Evolutionary conservation across 2,113 vertebrate species (phyloP), one percentile per base, ranked within the genome.

Genomic region (Lanius collurio): DNA sequence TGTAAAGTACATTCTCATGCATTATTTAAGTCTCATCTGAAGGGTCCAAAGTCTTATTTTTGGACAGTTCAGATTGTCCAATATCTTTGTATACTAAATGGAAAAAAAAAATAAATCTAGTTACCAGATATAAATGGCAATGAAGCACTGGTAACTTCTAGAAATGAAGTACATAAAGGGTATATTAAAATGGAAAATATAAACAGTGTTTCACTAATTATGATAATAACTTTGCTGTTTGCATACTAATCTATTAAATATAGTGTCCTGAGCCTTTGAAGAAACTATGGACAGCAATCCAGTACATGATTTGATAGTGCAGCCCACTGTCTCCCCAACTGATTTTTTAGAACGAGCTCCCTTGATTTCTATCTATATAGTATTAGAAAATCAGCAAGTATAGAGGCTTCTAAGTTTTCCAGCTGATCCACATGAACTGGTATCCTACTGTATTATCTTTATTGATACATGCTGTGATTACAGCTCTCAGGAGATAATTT

Each of bases 391-490:
- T 56, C 28, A 75, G 71, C 47, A 73, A 91, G 35, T 62, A 50
- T 42, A 88, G 44, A 83, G 27, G 20, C 69, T 89, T 93, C 79
- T 52, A 42, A 24, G 18, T 83, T 92, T 93, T 91, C 62, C 46
- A 87, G 20, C 14, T 86, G 57, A 84, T 62, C 62, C 80, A 93
- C n/a, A 62, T 0, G 3, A 57, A 84, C 65, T 78, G 33, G 17
- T 75, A 63, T 64, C 46, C 18, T 70, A 88, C 9, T 56, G 30
- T 93, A 95, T 97, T 97, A 95, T 96, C 90, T 96, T 95, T 98
- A 97, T 95, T 97, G 95, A 97, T 97, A 96, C 71, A 95, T 59
- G 75, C 74, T 97, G 49, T 97, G 95, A 96, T 97, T 97, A 96
- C 81, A 96, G 69, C 31, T 97, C 89, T 86, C 83, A 95, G 86